phyloP scores from a whole-genome alignment of 2,113 vertebrate genomes.

The Antechinus stuartii region DNA sequence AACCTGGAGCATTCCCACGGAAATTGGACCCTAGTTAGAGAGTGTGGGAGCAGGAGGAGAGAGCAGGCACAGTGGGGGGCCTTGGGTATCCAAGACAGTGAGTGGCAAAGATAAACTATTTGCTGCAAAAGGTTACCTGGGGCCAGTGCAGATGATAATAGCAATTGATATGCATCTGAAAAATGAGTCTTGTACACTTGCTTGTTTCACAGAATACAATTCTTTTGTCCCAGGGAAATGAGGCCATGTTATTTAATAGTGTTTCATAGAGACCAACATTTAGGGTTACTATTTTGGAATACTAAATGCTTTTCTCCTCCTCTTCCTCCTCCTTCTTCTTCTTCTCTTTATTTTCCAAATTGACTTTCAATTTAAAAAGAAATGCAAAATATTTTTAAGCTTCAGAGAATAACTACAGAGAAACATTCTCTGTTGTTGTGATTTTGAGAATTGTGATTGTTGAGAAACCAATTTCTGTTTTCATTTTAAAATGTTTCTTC shows the following conservation, averaged over 20 bases:
- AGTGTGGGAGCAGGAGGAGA: background rate
- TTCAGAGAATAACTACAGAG: constrained; percentile 63
- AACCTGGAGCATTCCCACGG: background rate
- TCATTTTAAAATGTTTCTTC: constrained; percentile 75
- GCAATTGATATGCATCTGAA: constrained; percentile 39
- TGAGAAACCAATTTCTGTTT: constrained; percentile 75
- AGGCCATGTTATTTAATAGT: constrained; percentile 42
- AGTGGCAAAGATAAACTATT: constrained; percentile 43
- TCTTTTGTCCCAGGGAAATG: background rate
- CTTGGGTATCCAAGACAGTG: background rate
- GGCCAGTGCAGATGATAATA: constrained; percentile 2
- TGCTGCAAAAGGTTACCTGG: constrained; percentile 25
- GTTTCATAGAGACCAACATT: background rate
- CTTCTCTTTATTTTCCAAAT: constrained; percentile 57
- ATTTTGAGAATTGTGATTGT: constrained; percentile 55
- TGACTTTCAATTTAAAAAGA: constrained; percentile 66
- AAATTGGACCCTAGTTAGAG: background rate
- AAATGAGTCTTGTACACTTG: constrained; percentile 47
- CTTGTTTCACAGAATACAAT: background rate
- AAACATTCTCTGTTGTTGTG: constrained; percentile 35
- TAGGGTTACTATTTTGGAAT: constrained; percentile 55
- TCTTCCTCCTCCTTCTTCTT: background rate
- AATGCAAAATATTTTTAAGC: constrained; percentile 63
- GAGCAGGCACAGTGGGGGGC: background rate
- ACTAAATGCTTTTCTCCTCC: constrained; percentile 56